These are phyloP conservation scores for Buteo buteo DNA, from an alignment of 2,113 vertebrate species.

Conservation along the genomic window DNA sequence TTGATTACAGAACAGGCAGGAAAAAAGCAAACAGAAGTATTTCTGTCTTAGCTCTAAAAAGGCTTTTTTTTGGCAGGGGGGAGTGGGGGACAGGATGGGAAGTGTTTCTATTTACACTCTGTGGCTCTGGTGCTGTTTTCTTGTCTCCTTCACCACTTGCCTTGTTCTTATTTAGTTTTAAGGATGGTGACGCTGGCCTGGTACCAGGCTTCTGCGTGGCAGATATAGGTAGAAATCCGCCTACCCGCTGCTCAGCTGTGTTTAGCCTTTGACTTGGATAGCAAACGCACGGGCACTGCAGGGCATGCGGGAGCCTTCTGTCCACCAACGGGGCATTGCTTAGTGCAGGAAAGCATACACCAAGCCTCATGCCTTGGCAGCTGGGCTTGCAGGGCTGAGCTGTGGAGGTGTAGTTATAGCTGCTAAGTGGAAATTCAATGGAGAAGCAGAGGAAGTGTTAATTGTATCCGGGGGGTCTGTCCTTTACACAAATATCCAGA, in stretches of 20 bases:
- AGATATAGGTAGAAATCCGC: neutral
- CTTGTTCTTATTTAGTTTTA: neutral
- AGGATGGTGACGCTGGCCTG: neutral
- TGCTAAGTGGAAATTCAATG: neutral
- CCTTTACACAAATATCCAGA: neutral
- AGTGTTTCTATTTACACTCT: neutral
- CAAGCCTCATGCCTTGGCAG: neutral
- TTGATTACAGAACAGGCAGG: neutral
- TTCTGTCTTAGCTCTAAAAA: neutral
- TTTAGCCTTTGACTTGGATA: neutral
- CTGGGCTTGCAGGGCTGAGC: neutral
- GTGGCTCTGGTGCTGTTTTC: neutral
- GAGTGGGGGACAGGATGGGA: accelerated
- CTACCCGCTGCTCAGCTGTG: neutral
- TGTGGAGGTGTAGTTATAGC: neutral
- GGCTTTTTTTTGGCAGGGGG: neutral
- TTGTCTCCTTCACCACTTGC: neutral
- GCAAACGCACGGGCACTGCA: accelerated
- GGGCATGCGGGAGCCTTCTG: accelerated
- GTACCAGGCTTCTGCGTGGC: neutral
- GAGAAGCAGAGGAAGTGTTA: neutral
- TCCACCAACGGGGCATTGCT: accelerated
- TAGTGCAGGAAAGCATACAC: neutral
- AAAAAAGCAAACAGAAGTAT: neutral
- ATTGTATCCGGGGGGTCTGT: neutral